Evolutionary conservation across 2,888 invertebrate genomes (phyloP), one percentile per base, ranked within the genome.

Genomic region (Eupithecia dodoneata): DNA sequence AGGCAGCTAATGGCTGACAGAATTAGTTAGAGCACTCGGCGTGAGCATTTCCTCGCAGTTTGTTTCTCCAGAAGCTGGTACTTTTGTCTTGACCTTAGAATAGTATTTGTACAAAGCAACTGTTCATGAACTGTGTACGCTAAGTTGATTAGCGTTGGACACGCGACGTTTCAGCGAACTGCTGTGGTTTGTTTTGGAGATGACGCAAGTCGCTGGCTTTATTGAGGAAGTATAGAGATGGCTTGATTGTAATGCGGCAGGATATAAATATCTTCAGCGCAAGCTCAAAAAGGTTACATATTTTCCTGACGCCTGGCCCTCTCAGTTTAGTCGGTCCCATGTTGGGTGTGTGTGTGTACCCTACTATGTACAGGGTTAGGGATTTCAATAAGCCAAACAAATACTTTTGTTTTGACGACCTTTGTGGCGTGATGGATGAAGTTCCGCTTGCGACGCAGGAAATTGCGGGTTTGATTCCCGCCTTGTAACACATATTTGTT

Each of bases 101-200:
- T 63, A 63, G 30, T 63, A 63, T 30, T 30, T 30, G 12, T 63
- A 63, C 30, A 63, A 30, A 63, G 63, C 12, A 63, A 30, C 41
- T 42, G 42, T 66, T 42, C 66, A 66, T 66, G 42, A 66, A 65
- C 41, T 41, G 42, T 42, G 66, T 30, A 45, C 70, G 44, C 18
- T 72, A 65, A 73, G 30, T 72, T 74, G 41, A 72, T 74, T 77
- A 41, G 59, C 59, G 69, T 59, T 41, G 41, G 71, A 42, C 78
- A 75, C 72, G 77, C 75, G 70, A 78, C 63, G 52, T 63, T 66
- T 77, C 47, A 52, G 72, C 69, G 71, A 18, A 72, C 65, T 52
- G 45, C 70, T 71, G 72, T 70, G 65, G 18, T 70, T 75, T 71
- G 65, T 76, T 71, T 71, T 63, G 49, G 72, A 73, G 71, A 77